Evolutionary conservation across 2,113 vertebrate genomes (phyloP), one percentile per base, ranked within the genome.

Genomic region (Piaya cayana): DNA sequence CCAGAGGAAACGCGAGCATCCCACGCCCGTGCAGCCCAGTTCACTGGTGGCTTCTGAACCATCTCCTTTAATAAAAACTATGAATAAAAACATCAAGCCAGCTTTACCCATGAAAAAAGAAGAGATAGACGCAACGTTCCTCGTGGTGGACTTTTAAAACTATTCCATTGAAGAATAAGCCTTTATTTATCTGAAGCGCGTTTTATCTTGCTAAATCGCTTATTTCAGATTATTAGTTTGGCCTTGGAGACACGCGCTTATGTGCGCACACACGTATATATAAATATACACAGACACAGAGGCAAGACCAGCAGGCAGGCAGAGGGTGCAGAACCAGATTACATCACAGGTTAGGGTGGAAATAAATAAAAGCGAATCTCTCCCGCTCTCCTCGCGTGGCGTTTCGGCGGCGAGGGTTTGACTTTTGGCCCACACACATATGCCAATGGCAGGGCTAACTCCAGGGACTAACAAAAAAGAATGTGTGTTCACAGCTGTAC

Each of bases 401-500:
- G 96, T 98, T 98, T 98, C 87, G 97, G 97, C 88, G 86, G 96
- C 63, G 95, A 96, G 90, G 96, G 97, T 96, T 97, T 98, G 98
- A 98, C 98, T 98, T 98, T 98, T 98, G 98, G 98, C 98, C 98
- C 97, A 96, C 96, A 97, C 96, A 97, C 98, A 98, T 98, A 98
- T 98, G 98, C 98, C 98, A 98, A 96, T 98, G 97, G 98, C 98
- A 97, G 97, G 98, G 96, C 97, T 96, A 98, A 97, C 98, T 98
- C 98, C 90, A 95, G 98, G 98, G 98, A 98, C 98, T 97, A 97
- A 97, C 98, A 98, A 98, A 98, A 98, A 97, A 97, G 97, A 98
- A 98, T 98, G 98, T 98, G 98, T 98, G 98, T 98, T 98, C 98
- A 98, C 98, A 98, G 98, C 98, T 98, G 98, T 98, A 98, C 98